phyloP scores from a whole-genome alignment of 2,797 vertebrate species.

The Sebastes oblongus region DNA sequence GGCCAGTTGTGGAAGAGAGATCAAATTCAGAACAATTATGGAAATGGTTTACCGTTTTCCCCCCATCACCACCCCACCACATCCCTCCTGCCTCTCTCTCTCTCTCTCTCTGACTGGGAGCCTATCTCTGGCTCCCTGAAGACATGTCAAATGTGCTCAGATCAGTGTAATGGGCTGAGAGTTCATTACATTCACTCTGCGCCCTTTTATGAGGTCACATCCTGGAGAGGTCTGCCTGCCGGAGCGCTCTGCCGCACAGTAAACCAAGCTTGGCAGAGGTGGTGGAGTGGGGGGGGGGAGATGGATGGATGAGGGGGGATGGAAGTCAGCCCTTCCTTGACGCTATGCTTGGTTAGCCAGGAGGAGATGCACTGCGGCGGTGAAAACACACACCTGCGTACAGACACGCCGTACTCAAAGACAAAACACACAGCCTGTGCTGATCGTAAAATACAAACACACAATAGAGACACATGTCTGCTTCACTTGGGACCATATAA shows the following conservation, averaged over 20 bases:
- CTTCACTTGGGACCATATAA: not conserved
- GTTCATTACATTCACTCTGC: conserved; percentile 80
- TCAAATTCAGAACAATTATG: conserved; percentile 71
- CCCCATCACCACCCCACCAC: conserved; percentile 18
- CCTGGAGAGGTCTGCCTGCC: conserved; percentile 72
- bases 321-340: conserved; percentile 47
- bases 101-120: conserved; percentile 44
- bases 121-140: conserved; percentile 70
- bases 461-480: not conserved
- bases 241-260: conserved; percentile 65
- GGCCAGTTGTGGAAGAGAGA: conserved; percentile 52
- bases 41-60: conserved; percentile 57
- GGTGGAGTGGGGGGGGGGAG: conserved; percentile 6
- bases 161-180: conserved; percentile 82
- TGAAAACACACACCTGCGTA: conserved; percentile 45
- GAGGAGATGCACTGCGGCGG: conserved; percentile 41
- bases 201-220: conserved; percentile 84
- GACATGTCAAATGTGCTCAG: conserved; percentile 80
- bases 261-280: conserved; percentile 73
- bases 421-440: not conserved
- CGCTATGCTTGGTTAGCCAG: conserved; percentile 57
- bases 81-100: conserved; percentile 5
- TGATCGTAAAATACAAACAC: not conserved
- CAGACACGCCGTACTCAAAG: not conserved
- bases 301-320: conserved; percentile 37